Evolutionary conservation across 1,140 invertebrate species (phyloP).

Genomic region (Drosophila kepulauana): DNA sequence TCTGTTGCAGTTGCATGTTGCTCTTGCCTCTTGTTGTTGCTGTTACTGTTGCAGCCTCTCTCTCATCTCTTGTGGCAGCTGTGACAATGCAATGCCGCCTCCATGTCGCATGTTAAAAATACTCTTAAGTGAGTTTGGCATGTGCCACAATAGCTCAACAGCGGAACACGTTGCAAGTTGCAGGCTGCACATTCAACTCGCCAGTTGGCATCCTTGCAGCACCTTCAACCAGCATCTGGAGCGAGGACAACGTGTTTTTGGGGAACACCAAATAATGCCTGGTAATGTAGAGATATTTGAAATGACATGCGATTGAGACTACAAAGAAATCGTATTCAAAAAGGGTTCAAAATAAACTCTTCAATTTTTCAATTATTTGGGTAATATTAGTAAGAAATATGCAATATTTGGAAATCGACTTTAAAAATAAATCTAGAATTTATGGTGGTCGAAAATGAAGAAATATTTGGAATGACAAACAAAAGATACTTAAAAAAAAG

Average conservation of each 20-base stretch:
- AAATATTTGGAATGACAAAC: no score
- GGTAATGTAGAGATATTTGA: no score
- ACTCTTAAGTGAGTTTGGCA: slow-evolving; percentile 75
- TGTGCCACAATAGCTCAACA: slow-evolving; percentile 62
- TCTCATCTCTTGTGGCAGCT: slow-evolving; percentile 29
- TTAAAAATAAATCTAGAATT: no score
- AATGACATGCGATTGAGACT: no score
- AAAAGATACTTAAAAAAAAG: no score
- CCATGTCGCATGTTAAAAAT: slow-evolving; percentile 64
- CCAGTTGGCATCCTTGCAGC: slow-evolving; percentile 14
- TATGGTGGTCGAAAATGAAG: no score
- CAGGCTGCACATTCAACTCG: slow-evolving; percentile 7
- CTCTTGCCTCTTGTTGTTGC: not conserved
- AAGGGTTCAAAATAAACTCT: no score
- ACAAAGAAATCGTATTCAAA: no score
- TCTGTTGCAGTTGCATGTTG: not conserved
- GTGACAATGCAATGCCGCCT: slow-evolving; percentile 43
- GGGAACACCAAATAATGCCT: no score
- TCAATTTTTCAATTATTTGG: no score
- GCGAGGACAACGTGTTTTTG: slow-evolving; percentile 6
- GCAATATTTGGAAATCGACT: no score
- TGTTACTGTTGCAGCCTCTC: slow-evolving; percentile 6
- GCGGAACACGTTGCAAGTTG: slow-evolving; percentile 4
- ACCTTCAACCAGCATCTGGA: slow-evolving; percentile 5
- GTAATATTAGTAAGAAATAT: no score